Conservation (phyloP, 2,797 vertebrate species). For the Leucoraja ocellata region DNA sequence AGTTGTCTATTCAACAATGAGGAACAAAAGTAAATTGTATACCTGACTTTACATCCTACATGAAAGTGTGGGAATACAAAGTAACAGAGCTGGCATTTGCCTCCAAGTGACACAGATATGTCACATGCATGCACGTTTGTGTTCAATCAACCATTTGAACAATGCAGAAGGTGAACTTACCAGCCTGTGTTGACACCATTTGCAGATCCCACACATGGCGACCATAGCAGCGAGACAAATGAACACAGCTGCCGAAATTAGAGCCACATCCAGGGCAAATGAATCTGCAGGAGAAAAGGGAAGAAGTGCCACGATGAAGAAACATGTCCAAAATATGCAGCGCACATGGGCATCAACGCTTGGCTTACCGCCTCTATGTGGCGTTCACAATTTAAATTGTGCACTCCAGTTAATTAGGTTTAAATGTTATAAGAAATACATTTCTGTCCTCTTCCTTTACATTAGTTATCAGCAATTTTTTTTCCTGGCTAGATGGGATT, state of each 20-base stretch:
- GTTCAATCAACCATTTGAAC: neutral
- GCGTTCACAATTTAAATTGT: neutral
- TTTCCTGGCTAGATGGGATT: neutral
- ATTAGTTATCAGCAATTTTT: neutral
- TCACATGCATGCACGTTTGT: neutral
- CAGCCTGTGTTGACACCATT: slow-evolving; percentile 98
- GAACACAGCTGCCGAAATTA: slow-evolving; percentile 93
- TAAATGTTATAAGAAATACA: neutral
- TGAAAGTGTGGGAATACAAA: neutral
- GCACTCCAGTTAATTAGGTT: neutral
- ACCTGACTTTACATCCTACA: neutral
- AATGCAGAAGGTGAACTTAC: slow-evolving; percentile 64
- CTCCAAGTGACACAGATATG: neutral
- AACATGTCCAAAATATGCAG: neutral
- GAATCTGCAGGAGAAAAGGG: slow-evolving; percentile 62
- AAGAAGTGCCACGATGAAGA: neutral
- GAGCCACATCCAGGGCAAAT: slow-evolving; percentile 85
- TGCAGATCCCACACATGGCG: slow-evolving; percentile 92
- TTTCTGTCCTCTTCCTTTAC: neutral
- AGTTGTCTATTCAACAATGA: neutral
- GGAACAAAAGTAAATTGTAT: neutral
- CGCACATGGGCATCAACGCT: neutral
- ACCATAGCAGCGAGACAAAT: slow-evolving; percentile 94
- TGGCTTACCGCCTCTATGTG: neutral
- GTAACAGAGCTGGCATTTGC: neutral